phyloP scores from a whole-genome alignment of 2,888 invertebrate species.

The Heliconius ethilla region DNA sequence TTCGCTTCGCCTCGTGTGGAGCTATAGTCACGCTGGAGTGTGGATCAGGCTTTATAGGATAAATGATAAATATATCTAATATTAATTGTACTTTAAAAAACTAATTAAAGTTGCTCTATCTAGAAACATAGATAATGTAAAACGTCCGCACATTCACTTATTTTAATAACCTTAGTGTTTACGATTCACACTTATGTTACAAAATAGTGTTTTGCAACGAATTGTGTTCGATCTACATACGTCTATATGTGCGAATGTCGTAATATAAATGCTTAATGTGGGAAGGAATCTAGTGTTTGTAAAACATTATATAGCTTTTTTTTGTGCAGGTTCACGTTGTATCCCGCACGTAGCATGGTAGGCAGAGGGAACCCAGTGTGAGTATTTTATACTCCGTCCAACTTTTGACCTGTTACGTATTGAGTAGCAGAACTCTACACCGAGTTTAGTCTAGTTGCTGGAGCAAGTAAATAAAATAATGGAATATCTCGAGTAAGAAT shows the following conservation, averaged over 20 bases:
- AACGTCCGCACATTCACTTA: slow-evolving; percentile 25
- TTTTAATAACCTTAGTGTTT: slow-evolving; percentile 29
- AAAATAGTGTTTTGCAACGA: slow-evolving; percentile 15
- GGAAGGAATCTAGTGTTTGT: background rate
- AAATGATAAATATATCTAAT: background rate
- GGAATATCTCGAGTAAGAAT: no score
- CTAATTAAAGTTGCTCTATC: background rate
- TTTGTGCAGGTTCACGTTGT: background rate
- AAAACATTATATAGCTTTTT: background rate
- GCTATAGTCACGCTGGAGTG: no score
- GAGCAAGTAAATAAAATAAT: no score
- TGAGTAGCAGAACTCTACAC: no score
- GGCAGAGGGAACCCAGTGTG: no score
- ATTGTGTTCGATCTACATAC: slow-evolving; percentile 21
- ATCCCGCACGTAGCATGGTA: no score
- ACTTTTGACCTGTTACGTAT: no score
- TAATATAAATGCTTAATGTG: slow-evolving; percentile 1
- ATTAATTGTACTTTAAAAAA: background rate
- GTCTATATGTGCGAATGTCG: background rate
- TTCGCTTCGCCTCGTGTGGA: no score
- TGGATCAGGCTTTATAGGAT: no score
- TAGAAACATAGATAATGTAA: slow-evolving; percentile 4
- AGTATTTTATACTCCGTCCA: no score
- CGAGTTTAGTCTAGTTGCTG: no score
- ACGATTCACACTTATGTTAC: slow-evolving; percentile 23